phyloP scores from a whole-genome alignment of 35 echinoderm and acorn worm genomes.

The Apostichopus parvimensis region DNA sequence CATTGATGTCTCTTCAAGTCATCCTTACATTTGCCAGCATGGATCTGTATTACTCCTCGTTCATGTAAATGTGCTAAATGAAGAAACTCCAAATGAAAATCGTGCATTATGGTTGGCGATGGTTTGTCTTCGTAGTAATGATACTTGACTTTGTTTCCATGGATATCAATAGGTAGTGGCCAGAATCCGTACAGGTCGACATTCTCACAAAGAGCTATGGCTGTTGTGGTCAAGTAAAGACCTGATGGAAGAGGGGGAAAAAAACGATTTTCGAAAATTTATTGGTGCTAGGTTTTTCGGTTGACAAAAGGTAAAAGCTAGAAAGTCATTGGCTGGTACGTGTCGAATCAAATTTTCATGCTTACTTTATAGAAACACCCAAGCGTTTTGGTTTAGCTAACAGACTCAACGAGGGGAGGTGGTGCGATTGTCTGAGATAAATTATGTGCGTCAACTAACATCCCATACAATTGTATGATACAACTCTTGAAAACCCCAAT shows the following conservation, averaged over 20 bases:
- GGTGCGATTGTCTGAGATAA: too few relatives aligned
- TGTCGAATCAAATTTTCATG: too few relatives aligned
- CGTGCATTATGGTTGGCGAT: conserved; percentile 34
- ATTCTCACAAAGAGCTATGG: conserved; percentile 40
- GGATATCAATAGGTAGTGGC: conserved; percentile 11
- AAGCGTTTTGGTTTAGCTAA: too few relatives aligned
- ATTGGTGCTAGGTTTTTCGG: not conserved
- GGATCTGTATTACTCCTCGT: conserved; percentile 27
- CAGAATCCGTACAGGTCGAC: conserved; percentile 64
- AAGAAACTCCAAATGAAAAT: conserved; percentile 41
- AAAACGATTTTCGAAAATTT: not conserved
- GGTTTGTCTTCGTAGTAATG: conserved; percentile 54
- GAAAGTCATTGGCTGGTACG: too few relatives aligned
- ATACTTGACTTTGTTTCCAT: conserved; percentile 27
- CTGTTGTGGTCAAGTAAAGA: conserved; percentile 46
- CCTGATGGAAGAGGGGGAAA: not conserved
- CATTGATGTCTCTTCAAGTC: too few relatives aligned
- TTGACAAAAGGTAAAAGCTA: too few relatives aligned
- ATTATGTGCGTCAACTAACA: too few relatives aligned
- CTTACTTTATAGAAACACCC: too few relatives aligned
- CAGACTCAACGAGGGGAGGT: too few relatives aligned
- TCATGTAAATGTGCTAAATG: conserved; percentile 30
- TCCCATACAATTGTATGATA: too few relatives aligned
- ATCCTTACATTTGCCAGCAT: conserved; percentile 5
- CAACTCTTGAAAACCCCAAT: too few relatives aligned